phyloP scores from a whole-genome alignment of 37 sponge, comb jelly and placozoan genomes.

The Diacarnus erythraeanus region DNA sequence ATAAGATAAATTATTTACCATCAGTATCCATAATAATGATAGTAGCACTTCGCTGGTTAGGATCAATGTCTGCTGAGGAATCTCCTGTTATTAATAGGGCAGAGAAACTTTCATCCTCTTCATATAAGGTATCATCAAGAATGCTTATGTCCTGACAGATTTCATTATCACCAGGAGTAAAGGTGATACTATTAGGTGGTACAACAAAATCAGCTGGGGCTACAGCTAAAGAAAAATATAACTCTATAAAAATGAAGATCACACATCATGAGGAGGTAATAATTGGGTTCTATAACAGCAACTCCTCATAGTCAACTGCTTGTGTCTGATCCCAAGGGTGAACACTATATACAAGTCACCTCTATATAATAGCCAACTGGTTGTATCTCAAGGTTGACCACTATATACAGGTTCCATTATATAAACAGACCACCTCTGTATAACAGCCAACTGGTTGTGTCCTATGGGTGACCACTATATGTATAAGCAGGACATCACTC shows the following conservation, averaged over 20 bases:
- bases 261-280: too few species aligned
- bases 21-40: slow-evolving; percentile 3
- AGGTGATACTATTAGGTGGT: neutral
- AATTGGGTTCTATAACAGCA: neutral
- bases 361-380: too few species aligned
- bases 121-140: slow-evolving; percentile 2
- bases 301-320: neutral
- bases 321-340: too few species aligned
- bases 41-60: neutral
- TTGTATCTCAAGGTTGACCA: too few species aligned
- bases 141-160: neutral
- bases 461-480: too few species aligned
- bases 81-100: neutral
- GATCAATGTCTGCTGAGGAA: neutral
- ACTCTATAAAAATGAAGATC: neutral
- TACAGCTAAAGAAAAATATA: neutral
- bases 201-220: neutral
- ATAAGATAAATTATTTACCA: slow-evolving; percentile 10
- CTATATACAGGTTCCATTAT: too few species aligned
- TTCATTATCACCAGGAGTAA: neutral
- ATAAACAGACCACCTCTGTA: too few species aligned
- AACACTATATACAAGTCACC: too few species aligned
- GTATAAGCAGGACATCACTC: too few species aligned
- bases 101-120: neutral
- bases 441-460: too few species aligned